phyloP scores from a whole-genome alignment of 2,113 vertebrate genomes.

The Dendrocopos noguchii region DNA sequence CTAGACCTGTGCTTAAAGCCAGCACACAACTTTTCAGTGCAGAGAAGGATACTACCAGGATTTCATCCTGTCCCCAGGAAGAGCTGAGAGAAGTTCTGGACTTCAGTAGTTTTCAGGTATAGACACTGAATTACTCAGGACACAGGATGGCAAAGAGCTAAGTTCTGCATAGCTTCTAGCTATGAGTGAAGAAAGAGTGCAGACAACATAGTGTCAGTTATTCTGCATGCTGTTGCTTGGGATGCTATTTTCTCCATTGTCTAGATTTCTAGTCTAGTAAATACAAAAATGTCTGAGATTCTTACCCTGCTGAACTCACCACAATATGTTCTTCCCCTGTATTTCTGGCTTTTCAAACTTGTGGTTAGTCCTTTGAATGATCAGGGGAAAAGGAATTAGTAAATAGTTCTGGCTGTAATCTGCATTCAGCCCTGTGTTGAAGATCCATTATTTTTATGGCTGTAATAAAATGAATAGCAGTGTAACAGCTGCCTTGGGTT shows the following conservation, averaged over 20 bases:
- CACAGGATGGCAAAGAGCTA: neutral
- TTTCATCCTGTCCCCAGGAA: neutral
- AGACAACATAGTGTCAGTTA: neutral
- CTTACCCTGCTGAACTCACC: neutral
- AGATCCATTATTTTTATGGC: conserved; percentile 58
- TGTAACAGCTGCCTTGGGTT: conserved; percentile 46
- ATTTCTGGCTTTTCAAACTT: conserved; percentile 8
- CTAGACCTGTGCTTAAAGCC: neutral
- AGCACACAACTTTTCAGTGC: neutral
- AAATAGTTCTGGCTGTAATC: conserved; percentile 51
- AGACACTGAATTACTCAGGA: neutral
- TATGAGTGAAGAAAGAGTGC: neutral
- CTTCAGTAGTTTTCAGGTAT: neutral
- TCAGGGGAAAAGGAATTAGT: conserved; percentile 20
- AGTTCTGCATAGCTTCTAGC: neutral
- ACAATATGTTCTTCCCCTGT: neutral
- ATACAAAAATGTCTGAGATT: neutral
- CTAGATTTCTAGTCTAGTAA: neutral
- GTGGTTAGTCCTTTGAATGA: conserved; percentile 3
- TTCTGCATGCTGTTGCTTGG: neutral
- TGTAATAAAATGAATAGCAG: conserved; percentile 38
- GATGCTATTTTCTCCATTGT: neutral
- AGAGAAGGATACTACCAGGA: neutral
- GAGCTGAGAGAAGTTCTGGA: neutral
- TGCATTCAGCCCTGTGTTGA: conserved; percentile 34